Conservation (phyloP, 2,113 vertebrate genomes). For the Phaethornis superciliosus region DNA sequence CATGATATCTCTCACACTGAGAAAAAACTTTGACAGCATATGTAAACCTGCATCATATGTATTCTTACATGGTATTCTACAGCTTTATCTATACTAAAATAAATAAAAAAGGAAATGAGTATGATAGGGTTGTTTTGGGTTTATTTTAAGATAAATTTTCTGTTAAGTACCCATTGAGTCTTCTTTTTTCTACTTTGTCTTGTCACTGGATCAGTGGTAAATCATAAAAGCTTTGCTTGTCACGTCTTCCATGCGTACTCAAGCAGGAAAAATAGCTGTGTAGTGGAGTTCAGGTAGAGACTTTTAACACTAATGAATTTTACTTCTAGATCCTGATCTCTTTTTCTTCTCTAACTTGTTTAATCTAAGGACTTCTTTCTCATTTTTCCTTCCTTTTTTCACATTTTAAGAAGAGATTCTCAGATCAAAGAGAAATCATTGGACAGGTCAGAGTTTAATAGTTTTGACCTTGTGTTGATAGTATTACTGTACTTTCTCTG, state of each 20-base stretch:
- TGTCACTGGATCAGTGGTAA: not conserved
- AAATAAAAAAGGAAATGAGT: not conserved
- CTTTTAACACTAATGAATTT: not conserved
- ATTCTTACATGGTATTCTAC: not conserved
- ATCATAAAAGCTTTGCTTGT: not conserved
- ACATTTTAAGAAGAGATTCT: not conserved
- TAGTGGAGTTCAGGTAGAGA: not conserved
- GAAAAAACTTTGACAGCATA: not conserved
- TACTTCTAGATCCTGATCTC: not conserved
- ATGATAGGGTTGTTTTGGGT: not conserved
- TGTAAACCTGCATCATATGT: not conserved
- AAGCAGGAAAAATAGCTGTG: not conserved
- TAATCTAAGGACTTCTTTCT: not conserved
- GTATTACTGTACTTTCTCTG: not conserved
- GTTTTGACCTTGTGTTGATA: not conserved
- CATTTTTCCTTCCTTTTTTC: not conserved
- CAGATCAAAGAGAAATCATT: not conserved
- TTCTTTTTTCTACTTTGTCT: not conserved
- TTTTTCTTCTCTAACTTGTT: not conserved
- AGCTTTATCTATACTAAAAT: not conserved
- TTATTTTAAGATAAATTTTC: not conserved
- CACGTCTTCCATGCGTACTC: not conserved
- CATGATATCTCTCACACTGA: not conserved
- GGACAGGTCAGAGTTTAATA: not conserved
- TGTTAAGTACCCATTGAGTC: not conserved